phyloP scores from a whole-genome alignment of 2,888 invertebrate species.

The Crepidodera aurea region DNA sequence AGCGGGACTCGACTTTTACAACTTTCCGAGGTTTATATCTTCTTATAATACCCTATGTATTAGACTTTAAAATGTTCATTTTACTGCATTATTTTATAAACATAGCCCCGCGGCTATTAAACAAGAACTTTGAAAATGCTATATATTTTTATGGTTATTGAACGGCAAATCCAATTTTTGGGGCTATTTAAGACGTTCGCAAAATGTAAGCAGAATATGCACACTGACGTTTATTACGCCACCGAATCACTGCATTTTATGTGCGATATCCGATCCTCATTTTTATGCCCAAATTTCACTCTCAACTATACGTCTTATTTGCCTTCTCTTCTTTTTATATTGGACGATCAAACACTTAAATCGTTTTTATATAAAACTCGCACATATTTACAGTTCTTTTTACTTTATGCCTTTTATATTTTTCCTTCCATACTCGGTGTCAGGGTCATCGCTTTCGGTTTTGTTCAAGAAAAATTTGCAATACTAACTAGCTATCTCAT shows the following conservation, averaged over 20 bases:
- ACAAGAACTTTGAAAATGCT: constrained; percentile 61
- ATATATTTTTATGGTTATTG: constrained; percentile 63
- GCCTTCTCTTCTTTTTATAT: constrained; percentile 27
- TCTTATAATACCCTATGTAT: constrained; percentile 59
- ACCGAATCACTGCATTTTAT: constrained; percentile 58
- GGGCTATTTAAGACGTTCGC: constrained; percentile 61
- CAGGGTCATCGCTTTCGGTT: too few relatives aligned
- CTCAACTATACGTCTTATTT: constrained; percentile 34
- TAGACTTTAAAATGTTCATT: constrained; percentile 62
- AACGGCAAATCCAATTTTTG: constrained; percentile 63
- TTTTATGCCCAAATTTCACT: constrained; percentile 54
- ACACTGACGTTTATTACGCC: constrained; percentile 58
- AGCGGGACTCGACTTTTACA: constrained; percentile 55
- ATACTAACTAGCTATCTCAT: too few relatives aligned
- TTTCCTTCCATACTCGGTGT: too few relatives aligned
- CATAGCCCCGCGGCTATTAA: constrained; percentile 61
- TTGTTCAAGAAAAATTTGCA: too few relatives aligned
- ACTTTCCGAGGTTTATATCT: constrained; percentile 60
- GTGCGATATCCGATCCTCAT: constrained; percentile 55
- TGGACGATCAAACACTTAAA: constrained; percentile 12
- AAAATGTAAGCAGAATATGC: constrained; percentile 56
- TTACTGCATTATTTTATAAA: constrained; percentile 63
- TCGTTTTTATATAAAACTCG: constrained; percentile 11
- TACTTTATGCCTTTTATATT: constrained; percentile 9
- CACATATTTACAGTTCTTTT: constrained; percentile 10